Percentiles rank a stretch among this genome's conserved stretches.
These are phyloP conservation scores for Drosophila ambigua DNA, from an alignment of 1,140 invertebrate species.

Conservation along the genomic window DNA sequence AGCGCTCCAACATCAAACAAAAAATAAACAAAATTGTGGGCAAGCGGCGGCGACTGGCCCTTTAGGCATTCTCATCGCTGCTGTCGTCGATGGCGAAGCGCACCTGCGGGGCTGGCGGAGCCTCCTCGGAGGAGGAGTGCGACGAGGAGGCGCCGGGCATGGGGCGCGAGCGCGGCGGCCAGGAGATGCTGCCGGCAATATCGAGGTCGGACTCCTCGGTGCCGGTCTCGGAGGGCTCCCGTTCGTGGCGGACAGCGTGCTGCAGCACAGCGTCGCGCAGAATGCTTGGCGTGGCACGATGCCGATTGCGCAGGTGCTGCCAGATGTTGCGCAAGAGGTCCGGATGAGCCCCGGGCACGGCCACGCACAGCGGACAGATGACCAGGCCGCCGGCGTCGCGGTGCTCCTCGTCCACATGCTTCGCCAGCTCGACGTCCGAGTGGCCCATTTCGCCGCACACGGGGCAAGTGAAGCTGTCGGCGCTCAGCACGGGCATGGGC, in stretches of 20 bases:
- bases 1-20: no score
- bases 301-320: constrained; percentile 26
- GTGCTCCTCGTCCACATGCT: constrained; percentile 35
- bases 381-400: constrained; percentile 13
- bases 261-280: background rate
- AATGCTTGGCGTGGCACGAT: constrained; percentile 3
- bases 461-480: constrained; percentile 67
- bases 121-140: no score
- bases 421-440: constrained; percentile 24
- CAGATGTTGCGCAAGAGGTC: constrained; percentile 16
- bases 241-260: background rate
- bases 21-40: no score
- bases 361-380: constrained; percentile 60
- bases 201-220: no score
- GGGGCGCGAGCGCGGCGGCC: no score
- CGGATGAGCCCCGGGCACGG: constrained; percentile 19
- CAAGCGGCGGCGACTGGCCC: no score
- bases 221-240: no score
- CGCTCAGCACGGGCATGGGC: constrained; percentile 33
- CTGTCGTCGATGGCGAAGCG: background rate
- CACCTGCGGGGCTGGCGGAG: constrained; percentile 12
- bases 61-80: no score
- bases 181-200: no score
- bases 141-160: no score
- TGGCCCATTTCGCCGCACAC: constrained; percentile 54